Base-by-base conservation (phyloP, 2,113 vertebrate genomes). In the Papio anubis region DNA sequence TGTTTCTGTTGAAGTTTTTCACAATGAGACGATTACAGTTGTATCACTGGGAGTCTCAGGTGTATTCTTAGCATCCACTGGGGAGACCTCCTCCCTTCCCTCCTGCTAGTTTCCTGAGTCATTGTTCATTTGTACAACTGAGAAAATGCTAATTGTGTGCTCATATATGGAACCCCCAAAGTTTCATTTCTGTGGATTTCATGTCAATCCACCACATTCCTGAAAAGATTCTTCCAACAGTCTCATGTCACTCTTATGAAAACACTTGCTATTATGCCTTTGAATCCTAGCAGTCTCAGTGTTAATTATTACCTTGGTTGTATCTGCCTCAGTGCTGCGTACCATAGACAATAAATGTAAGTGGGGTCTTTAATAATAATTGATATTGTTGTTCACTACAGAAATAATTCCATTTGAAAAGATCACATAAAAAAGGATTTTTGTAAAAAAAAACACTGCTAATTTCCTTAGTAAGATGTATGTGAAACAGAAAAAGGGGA, bases 241-340 rank as follows among this genome's bases (percentile, higher is more conserved):
- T 1, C 40, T 90, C 72, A 7, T 30, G 48, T 79, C 81, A 89
- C 73, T 95, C 96, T 73, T 72, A 72, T 64, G 21, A 93, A 88
- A 96, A 95, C 64, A 82, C 18, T 84, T 95, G 68, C 55, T 80
- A 57, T 88, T 80, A 90, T 57, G 38, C 82, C 40, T 88, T 97
- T 76, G 92, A 90, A 93, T 88, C 20, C 35, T 79, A 87, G 50
- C 25, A 84, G 32, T 66, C 23, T 75, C 59, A 11, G 43, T 61
- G 72, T n/a, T 82, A 96, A 94, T 95, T 61, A 85, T 61, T 68
- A 88, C 40, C 84, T 61, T 57, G 48, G 20, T 78, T 40, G 20
- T 48, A 68, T 79, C 52, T 38, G 30, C 45, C 17, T 68, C 9
- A 43, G 20, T 61, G 52, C 40, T 88, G 12, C 16, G 59, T 45